Base-by-base conservation (phyloP, 1,140 invertebrate species). In the Drosophila simulans region DNA sequence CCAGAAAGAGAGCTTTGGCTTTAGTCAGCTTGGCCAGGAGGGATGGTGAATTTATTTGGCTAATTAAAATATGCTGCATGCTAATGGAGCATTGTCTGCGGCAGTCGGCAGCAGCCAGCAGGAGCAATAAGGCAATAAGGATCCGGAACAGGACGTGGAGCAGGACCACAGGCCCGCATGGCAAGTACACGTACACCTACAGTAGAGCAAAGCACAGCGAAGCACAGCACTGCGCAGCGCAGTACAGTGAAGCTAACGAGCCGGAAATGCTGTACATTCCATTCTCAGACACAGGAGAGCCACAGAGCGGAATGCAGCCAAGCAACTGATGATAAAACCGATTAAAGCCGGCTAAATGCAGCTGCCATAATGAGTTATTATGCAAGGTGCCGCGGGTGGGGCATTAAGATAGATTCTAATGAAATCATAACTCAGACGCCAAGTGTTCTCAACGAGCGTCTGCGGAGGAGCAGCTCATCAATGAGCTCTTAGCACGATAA, bases 61-160 rank as follows among this genome's bases (percentile, higher is more conserved):
- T 86, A 86, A 86, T 86, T 86, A 86, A 86, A 86, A 86, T 86
- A 86, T 86, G 83, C 86, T 86, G 84, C 84, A 86, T 88, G 66
- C 83, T 86, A 86, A 86, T 86, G 83, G 83, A 88, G 66, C 75
- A 81, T 70, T 86, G 82, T 86, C 83, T 82, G 83, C 74, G 70
- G 59, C 63, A 64, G 73, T 46, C 62, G 27, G 65, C 64, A 59
- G 48, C 39, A n/a, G 37, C 37, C 17, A 39, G 20, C 11, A 7
- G 17, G 13, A 40, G 48, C 48, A 15, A 17, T 15, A 15, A 49
- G 45, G 35, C 20, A 40, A 17, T 10, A 10, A 45, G 42, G 10
- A 34, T 10, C 35, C 10, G 37, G 49, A 39, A 20, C 64, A 64
- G 64, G 59, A 27, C 27, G 46, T 52, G 64, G 46, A 43, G 48